Conservation (phyloP, 2,797 vertebrate genomes). For the Poliocrania exsul region DNA sequence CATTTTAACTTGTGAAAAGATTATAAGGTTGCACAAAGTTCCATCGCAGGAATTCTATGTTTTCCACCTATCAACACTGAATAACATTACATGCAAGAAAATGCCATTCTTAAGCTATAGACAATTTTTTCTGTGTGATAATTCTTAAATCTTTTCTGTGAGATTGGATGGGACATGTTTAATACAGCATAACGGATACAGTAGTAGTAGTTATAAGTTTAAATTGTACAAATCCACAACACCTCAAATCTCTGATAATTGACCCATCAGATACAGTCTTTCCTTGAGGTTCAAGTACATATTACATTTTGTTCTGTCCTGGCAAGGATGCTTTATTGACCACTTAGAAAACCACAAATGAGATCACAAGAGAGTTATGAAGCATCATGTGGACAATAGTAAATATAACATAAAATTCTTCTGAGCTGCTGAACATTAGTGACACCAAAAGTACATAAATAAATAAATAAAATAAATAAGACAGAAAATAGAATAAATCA, state of each 20-base stretch:
- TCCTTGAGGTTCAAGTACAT: not conserved
- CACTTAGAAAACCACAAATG: not conserved
- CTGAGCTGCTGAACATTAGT: not conserved
- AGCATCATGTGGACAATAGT: not conserved
- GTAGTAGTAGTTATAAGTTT: not conserved
- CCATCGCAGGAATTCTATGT: not conserved
- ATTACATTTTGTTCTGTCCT: not conserved
- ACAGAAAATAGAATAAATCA: not conserved
- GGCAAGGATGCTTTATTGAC: not conserved
- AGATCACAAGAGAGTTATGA: not conserved
- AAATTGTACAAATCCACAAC: not conserved
- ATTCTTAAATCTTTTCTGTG: not conserved
- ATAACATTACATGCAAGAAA: not conserved
- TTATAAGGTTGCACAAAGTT: not conserved
- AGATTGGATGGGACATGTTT: not conserved
- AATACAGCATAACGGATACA: not conserved
- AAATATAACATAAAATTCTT: not conserved
- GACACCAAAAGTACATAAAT: not conserved
- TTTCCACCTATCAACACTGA: not conserved
- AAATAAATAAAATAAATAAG: not conserved
- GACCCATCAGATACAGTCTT: not conserved
- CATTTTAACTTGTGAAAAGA: not conserved
- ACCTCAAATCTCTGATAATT: not conserved
- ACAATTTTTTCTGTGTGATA: not conserved
- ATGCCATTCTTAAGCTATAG: not conserved